Evolutionary conservation across 2,113 vertebrate species (phyloP).

Genomic region (Prunella fulvescens): DNA sequence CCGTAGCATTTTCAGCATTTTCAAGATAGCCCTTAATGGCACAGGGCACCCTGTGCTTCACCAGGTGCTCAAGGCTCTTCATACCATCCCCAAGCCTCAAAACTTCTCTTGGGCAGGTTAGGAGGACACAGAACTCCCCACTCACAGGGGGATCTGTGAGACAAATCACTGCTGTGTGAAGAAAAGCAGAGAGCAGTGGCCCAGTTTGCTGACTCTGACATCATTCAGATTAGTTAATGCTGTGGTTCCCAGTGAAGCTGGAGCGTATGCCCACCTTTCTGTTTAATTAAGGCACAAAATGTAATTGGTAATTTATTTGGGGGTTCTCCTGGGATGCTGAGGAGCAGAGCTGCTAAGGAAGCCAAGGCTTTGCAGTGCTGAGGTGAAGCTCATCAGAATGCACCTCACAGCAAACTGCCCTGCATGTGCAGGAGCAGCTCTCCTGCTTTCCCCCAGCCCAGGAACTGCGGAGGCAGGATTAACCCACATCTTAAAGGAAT

Average conservation of each 20-base stretch:
- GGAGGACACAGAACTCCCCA: not conserved
- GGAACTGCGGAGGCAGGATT: conserved; percentile 50
- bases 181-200: not conserved
- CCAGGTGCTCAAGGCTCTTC: not conserved
- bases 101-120: not conserved
- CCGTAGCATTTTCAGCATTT: not conserved
- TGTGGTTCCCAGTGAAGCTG: conserved; percentile 19
- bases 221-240: conserved; percentile 47
- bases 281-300: conserved; percentile 36
- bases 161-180: not conserved
- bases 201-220: not conserved
- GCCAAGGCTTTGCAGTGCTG: conserved; percentile 8
- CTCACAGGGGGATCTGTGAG: not conserved
- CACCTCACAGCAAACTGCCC: not conserved
- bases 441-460: not conserved
- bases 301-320: conserved; percentile 48
- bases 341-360: conserved; percentile 38
- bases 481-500: conserved; percentile 11
- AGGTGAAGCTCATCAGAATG: conserved; percentile 14
- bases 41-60: not conserved
- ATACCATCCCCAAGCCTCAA: not conserved
- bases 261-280: conserved; percentile 51
- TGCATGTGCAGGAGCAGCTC: not conserved
- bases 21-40: not conserved
- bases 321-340: conserved; percentile 34